Base-by-base conservation (phyloP, 2,113 vertebrate species). In the Microcebus griseorufus region DNA sequence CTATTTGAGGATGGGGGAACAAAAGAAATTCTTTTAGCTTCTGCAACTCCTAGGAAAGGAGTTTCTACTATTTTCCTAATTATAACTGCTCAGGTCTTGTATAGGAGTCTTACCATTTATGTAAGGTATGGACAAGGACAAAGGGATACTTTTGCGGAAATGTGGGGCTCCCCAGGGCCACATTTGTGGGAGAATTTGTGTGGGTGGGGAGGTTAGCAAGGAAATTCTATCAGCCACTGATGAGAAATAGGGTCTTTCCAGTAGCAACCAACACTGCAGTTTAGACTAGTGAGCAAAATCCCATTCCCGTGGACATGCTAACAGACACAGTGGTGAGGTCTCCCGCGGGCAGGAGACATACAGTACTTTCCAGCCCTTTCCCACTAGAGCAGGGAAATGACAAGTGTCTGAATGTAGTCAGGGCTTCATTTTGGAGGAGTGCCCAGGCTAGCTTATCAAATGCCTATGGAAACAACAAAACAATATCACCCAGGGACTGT, bases 261-360 rank as follows among this genome's bases (percentile, higher is more conserved):
- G 39, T 12, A 69, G n/a, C 18, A 90, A 51, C 11, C 25, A 34
- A 48, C 3, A 94, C 53, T 73, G 90, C 25, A 32, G 0, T 93
- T 69, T 94, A 93, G 53, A 60, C 58, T 48, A 58, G 34, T 67
- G 39, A 90, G 62, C 34, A 87, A 78, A 70, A 78, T 97, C 48
- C 55, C 20, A 82, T 32, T 51, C 51, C 53, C 45, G 6, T 22
- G 5, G 78, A 37, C 10, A 65, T 37, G 55, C 55, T 60, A 67
- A 48, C 90, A 75, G 72, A 93, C 34, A 14, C 1, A 29, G 91
- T 3, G 34, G 16, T 22, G 37, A 62, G 22, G 58, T 53, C 58
- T 51, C 5, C 5, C 14, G 7, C 9, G 17, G 67, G 7, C 9
- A 62, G 53, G 69, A 91, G 55, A n/a, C 3, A 23, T 0, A 39